Conservation (phyloP, 92 coral and sea anemone genomes). For the Epizoanthus scotinus region DNA sequence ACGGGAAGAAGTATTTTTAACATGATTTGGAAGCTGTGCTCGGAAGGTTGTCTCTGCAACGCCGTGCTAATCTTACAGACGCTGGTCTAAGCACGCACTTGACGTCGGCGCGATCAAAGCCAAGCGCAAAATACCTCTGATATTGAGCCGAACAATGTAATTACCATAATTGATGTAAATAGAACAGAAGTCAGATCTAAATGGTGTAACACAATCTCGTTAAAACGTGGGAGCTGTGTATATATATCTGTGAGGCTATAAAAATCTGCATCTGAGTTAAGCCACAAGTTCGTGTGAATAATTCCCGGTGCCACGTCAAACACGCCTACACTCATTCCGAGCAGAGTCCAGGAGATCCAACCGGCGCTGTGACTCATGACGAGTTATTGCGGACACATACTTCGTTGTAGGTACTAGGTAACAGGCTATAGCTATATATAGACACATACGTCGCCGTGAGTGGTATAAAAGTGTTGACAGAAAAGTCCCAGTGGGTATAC, state of each 20-base stretch:
- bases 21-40: too few relatives aligned
- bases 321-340: slow-evolving; percentile 13
- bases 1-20: not conserved
- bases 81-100: not conserved
- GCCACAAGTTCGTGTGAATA: slow-evolving; percentile 14
- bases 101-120: slow-evolving; percentile 38
- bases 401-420: slow-evolving; percentile 44
- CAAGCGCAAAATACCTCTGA: slow-evolving; percentile 2
- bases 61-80: slow-evolving; percentile 27
- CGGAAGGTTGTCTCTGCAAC: not conserved
- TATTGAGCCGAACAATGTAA: slow-evolving; percentile 8
- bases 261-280: slow-evolving; percentile 25
- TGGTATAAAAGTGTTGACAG: slow-evolving; percentile 4
- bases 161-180: slow-evolving; percentile 31
- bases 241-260: slow-evolving; percentile 12
- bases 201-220: slow-evolving; percentile 19
- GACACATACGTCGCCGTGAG: slow-evolving; percentile 1
- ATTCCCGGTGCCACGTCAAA: slow-evolving; percentile 20
- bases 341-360: slow-evolving; percentile 3
- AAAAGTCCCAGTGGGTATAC: slow-evolving; percentile 2
- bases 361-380: slow-evolving; percentile 28
- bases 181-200: not conserved
- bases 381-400: slow-evolving; percentile 25
- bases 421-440: slow-evolving; percentile 25
- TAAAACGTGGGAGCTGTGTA: slow-evolving; percentile 15